Evolutionary conservation across 2,113 vertebrate genomes (phyloP).

Genomic region (Pseudopipra pipra): DNA sequence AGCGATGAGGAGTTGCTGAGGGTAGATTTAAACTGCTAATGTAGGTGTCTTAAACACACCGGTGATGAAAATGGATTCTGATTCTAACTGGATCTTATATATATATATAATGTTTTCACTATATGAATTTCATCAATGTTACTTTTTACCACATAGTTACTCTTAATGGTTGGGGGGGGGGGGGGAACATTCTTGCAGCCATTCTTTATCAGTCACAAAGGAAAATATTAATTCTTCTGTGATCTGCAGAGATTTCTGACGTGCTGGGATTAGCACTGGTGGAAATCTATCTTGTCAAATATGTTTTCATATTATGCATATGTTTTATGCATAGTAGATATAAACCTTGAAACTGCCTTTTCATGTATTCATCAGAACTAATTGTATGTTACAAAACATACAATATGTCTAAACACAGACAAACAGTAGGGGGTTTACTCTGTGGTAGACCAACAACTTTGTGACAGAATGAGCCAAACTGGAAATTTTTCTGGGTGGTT

Average conservation of each 20-base stretch:
- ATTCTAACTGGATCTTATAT: neutral
- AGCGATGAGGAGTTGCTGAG: rapidly evolving
- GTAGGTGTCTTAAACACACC: neutral
- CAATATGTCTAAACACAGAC: neutral
- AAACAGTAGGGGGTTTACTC: neutral
- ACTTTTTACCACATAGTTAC: neutral
- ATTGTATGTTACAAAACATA: neutral
- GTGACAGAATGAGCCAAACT: neutral
- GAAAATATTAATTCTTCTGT: neutral
- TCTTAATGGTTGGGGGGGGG: neutral
- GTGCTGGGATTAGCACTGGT: neutral
- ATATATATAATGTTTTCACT: neutral
- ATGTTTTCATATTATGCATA: neutral
- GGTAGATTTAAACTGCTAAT: neutral
- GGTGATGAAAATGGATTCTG: neutral
- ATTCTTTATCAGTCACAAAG: neutral
- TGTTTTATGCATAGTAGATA: neutral
- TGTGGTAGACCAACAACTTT: neutral
- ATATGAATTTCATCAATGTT: neutral
- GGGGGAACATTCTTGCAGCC: neutral
- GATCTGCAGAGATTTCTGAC: neutral
- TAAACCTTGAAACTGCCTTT: neutral
- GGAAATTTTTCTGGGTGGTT: neutral
- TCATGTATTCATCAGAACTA: neutral
- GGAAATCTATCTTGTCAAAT: neutral